Conservation (phyloP, 2,797 vertebrate species). For the Sciurus carolinensis region DNA sequence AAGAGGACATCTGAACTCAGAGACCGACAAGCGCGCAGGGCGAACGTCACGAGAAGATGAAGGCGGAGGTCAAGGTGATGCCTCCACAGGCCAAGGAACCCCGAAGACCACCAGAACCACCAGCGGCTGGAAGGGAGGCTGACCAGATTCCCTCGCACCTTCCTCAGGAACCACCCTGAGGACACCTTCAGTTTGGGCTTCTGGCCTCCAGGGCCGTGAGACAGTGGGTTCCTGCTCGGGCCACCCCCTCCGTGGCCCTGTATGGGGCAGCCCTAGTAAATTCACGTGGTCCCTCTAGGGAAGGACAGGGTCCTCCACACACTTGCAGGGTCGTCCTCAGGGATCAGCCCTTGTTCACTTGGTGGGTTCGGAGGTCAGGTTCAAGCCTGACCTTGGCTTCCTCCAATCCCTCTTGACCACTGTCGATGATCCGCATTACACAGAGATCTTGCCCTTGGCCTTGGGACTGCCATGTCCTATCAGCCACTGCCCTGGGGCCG, state of each 20-base stretch:
- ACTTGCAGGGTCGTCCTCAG: too few relatives aligned
- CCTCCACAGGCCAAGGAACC: too few relatives aligned
- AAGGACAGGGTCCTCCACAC: neutral
- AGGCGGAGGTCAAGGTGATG: neutral
- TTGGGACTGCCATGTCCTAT: neutral
- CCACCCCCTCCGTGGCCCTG: neutral
- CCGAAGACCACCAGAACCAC: too few relatives aligned
- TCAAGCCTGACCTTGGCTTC: neutral
- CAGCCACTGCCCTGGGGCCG: neutral
- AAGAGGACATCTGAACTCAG: neutral
- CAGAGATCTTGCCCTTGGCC: too few relatives aligned
- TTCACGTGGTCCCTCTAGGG: neutral
- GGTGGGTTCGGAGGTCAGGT: neutral
- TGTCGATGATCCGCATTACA: too few relatives aligned
- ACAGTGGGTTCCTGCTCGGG: neutral
- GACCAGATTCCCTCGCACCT: accelerated
- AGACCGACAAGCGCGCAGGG: neutral
- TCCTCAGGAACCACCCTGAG: neutral
- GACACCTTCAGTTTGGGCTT: neutral
- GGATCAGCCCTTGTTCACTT: neutral
- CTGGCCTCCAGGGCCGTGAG: neutral
- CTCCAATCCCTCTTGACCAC: neutral
- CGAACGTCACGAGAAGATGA: neutral
- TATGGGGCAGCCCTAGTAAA: neutral
- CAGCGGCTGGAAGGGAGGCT: neutral